Conservation (phyloP, 2,888 invertebrate genomes). For the Eupeodes luniger region DNA sequence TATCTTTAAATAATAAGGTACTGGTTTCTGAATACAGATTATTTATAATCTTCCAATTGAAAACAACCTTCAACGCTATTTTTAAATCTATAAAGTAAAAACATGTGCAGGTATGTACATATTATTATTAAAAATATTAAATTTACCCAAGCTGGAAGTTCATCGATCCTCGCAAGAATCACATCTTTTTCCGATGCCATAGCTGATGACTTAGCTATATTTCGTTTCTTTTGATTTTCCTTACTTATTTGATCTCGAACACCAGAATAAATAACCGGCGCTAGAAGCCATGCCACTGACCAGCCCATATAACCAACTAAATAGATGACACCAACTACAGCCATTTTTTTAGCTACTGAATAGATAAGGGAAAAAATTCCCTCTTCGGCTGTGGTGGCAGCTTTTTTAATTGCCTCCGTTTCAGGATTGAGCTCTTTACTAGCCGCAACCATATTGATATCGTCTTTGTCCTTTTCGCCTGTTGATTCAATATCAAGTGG, state of each 20-base stretch:
- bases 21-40: too few relatives aligned
- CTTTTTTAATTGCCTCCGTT: constrained; percentile 30
- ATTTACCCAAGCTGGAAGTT: constrained; percentile 96
- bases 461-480: constrained; percentile 30
- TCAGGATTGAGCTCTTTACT: constrained; percentile 72
- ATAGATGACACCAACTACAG: constrained; percentile 91
- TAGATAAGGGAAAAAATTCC: constrained; percentile 87
- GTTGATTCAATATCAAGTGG: constrained; percentile 9
- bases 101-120: too few relatives aligned
- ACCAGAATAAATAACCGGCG: constrained; percentile 91
- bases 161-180: constrained; percentile 93
- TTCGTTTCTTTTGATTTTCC: constrained; percentile 89
- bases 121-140: too few relatives aligned
- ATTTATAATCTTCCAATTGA: too few relatives aligned
- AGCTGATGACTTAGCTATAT: constrained; percentile 91
- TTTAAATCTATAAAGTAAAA: too few relatives aligned
- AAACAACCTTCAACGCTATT: too few relatives aligned
- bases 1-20: too few relatives aligned
- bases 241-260: constrained; percentile 92
- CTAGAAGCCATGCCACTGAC: constrained; percentile 91
- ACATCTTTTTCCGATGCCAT: constrained; percentile 93
- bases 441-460: constrained; percentile 55
- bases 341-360: constrained; percentile 88
- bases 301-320: constrained; percentile 93
- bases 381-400: constrained; percentile 77